Percentiles rank a stretch among this genome's conserved stretches.
These are phyloP conservation scores for Formicarius rufipectus DNA, from an alignment of 2,113 vertebrate species.

Conservation along the genomic window DNA sequence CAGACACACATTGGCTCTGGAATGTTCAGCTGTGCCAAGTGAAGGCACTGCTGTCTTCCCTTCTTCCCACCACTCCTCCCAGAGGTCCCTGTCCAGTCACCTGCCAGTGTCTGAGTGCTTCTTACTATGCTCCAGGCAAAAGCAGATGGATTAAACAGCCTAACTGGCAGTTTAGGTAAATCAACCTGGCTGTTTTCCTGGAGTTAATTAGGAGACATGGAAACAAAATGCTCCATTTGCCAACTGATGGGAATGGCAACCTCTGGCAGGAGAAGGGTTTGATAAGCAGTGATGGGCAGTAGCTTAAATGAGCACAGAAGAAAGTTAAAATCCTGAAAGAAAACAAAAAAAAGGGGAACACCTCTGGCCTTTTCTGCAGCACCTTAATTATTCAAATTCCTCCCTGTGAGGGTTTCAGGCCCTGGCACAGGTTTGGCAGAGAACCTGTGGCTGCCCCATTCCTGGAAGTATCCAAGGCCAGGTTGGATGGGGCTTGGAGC, in stretches of 20 bases:
- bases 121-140: conserved; percentile 47
- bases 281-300: conserved; percentile 9
- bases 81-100: conserved; percentile 29
- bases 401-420: not conserved
- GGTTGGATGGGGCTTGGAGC: not conserved
- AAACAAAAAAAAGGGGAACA: not conserved
- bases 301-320: not conserved
- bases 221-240: conserved; percentile 63
- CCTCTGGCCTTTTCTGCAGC: not conserved
- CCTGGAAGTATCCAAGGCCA: not conserved
- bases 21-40: not conserved
- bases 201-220: conserved; percentile 60
- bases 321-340: not conserved
- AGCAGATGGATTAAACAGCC: conserved; percentile 65
- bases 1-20: not conserved
- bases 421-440: not conserved
- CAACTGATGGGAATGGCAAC: conserved; percentile 48
- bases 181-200: conserved; percentile 69
- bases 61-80: conserved; percentile 30
- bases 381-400: not conserved
- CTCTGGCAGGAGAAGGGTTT: conserved; percentile 15
- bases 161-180: conserved; percentile 68
- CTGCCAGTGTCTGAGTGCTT: not conserved
- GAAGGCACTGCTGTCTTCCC: not conserved
- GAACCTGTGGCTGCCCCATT: not conserved